A percentile compares a stretch with the other conserved stretches of the same genome.
These are phyloP conservation scores for Trematocara marginatum DNA, from an alignment of 2,113 vertebrate genomes.

Conservation along the genomic window DNA sequence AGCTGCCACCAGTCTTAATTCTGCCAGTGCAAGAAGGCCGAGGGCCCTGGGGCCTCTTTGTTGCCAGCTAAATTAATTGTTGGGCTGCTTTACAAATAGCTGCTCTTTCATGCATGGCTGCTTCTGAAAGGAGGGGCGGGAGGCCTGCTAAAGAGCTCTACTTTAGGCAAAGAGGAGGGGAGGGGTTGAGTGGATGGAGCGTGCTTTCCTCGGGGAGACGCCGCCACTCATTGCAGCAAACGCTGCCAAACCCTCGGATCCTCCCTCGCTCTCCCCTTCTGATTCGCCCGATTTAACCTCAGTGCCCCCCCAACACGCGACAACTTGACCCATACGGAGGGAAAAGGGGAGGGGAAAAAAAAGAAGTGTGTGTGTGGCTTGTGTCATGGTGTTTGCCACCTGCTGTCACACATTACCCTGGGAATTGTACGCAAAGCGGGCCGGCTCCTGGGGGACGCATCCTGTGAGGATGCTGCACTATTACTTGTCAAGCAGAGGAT, in stretches of 20 bases:
- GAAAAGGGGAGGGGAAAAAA: background rate
- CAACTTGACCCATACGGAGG: conserved; percentile 35
- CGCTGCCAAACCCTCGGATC: conserved; percentile 18
- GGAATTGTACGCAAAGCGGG: conserved; percentile 52
- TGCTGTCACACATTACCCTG: conserved; percentile 69
- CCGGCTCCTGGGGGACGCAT: conserved; percentile 49
- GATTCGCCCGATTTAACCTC: conserved; percentile 40
- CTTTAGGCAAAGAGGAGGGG: conserved; percentile 54
- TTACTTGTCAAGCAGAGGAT: conserved; percentile 69
- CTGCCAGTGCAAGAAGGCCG: conserved; percentile 29
- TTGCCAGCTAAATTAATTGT: conserved; percentile 76
- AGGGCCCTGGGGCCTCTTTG: conserved; percentile 67
- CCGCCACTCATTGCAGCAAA: conserved; percentile 49
- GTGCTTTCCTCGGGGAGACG: conserved; percentile 46
- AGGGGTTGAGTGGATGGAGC: conserved; percentile 42
- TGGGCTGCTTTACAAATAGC: conserved; percentile 74
- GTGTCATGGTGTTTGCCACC: conserved; percentile 71
- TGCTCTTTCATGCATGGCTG: conserved; percentile 74
- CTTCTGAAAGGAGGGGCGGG: conserved; percentile 59
- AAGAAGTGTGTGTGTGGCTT: conserved; percentile 10
- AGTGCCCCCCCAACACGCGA: conserved; percentile 15
- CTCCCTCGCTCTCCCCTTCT: background rate
- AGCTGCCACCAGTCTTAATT: conserved; percentile 58
- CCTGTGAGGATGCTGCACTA: conserved; percentile 58
- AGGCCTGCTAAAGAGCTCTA: conserved; percentile 67